Base-by-base conservation (phyloP, 1,140 invertebrate species). In the Antheraea pernyi region DNA sequence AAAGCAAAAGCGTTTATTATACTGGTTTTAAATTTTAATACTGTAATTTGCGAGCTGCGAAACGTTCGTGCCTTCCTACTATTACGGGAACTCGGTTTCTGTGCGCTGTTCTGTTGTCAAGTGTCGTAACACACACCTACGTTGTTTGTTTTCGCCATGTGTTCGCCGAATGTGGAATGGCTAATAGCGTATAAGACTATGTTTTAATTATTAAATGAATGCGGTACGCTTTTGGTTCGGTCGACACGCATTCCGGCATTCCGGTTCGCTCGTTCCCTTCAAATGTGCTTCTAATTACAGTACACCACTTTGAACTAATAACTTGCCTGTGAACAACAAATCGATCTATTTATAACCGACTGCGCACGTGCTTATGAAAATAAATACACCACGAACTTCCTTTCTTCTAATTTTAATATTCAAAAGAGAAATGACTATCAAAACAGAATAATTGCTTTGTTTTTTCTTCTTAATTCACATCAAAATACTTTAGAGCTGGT, bases 221-320 rank as follows among this genome's bases (percentile, higher is more conserved):
- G 73, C 70, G 73, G 65, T 67, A 37, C 37, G 72, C 42, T 53
- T 65, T 53, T 65, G 30, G 72, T 53, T 61, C 62, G 30, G 69
- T 64, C 71, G 68, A 72, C 39, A 68, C 76, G 75, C 79, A 81
- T 76, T 53, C 46, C 46, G 77, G 71, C 74, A 59, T 64, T 72
- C 74, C 64, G 39, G 53, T 64, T 42, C 65, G 66, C 61, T 66
- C 64, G 76, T 73, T 67, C 68, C 76, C 70, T 68, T 68, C 76
- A 80, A 84, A 85, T 83, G 83, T 82, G 81, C 79, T 80, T 79
- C 82, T 87, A 90, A 90, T 90, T 85, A 84, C 82, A 68, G 73
- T 74, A 77, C 69, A 77, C 81, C 73, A 84, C 80, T 83, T 72
- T 74, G 77, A 85, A 87, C 82, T 81, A 84, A 89, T 83, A 81